A percentile compares a stretch with the other conserved stretches of the same genome.
Evolutionary conservation across 1,140 invertebrate genomes (phyloP).

Genomic region (Oryctes rhinoceros): DNA sequence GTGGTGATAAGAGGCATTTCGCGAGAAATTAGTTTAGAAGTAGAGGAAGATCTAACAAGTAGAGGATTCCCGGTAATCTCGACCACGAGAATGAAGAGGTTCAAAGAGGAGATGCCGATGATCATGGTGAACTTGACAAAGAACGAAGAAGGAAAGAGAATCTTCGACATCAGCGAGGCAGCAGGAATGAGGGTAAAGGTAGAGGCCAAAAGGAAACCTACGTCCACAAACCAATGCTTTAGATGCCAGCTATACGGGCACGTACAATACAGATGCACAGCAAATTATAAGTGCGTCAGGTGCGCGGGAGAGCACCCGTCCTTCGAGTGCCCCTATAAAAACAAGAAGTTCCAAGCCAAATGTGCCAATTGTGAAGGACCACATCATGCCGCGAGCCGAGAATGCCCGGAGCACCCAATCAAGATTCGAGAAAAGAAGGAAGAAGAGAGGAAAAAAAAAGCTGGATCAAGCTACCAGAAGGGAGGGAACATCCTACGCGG

Average conservation of each 20-base stretch:
- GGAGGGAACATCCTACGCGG: neutral
- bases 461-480: neutral
- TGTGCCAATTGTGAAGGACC: neutral
- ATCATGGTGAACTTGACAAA: neutral
- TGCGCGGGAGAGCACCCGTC: neutral
- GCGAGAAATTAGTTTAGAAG: neutral
- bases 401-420: neutral
- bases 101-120: neutral
- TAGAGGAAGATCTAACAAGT: neutral
- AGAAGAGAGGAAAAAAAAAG: neutral
- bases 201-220: neutral
- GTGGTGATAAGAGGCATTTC: neutral
- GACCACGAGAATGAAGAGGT: neutral
- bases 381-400: neutral
- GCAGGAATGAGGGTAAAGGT: neutral
- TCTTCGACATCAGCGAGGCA: neutral
- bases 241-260: constrained; percentile 6
- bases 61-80: neutral
- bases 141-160: neutral
- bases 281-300: neutral
- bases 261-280: neutral
- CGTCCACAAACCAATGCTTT: neutral
- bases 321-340: neutral
- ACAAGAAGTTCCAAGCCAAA: neutral
- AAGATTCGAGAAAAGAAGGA: neutral